Evolutionary conservation across 2,113 vertebrate genomes (phyloP).

Genomic region (Psilopsiagon aymara): DNA sequence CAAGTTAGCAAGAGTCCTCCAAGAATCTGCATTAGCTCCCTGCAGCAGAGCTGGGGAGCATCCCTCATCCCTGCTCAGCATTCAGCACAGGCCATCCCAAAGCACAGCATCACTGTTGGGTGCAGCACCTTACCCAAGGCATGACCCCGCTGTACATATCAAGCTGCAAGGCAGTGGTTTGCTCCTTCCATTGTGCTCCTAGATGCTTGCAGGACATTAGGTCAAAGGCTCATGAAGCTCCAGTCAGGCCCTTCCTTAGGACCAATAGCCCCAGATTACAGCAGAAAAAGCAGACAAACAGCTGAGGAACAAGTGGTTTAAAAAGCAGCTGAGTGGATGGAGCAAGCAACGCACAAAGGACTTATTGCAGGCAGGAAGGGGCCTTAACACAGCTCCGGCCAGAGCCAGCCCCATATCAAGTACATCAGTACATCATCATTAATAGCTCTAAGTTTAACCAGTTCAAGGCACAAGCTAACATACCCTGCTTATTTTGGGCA

Average conservation of each 20-base stretch:
- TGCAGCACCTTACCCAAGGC: background rate
- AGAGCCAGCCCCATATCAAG: background rate
- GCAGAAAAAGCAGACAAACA: background rate
- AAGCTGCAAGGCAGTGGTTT: background rate
- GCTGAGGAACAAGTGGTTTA: constrained; percentile 4
- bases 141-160: accelerated
- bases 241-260: background rate
- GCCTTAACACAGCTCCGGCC: background rate
- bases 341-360: background rate
- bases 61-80: background rate
- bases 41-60: background rate
- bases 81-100: background rate
- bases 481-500: background rate
- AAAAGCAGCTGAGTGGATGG: background rate
- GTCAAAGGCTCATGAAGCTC: background rate
- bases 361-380: background rate
- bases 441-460: background rate
- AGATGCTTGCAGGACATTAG: background rate
- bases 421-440: background rate
- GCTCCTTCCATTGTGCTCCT: background rate
- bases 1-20: background rate
- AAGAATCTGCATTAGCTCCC: background rate
- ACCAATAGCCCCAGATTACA: background rate
- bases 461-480: background rate
- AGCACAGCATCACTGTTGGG: background rate